Percentiles rank a stretch among this genome's conserved stretches.
phyloP scores from a whole-genome alignment of 1,140 invertebrate species.

The Nasonia giraulti region DNA sequence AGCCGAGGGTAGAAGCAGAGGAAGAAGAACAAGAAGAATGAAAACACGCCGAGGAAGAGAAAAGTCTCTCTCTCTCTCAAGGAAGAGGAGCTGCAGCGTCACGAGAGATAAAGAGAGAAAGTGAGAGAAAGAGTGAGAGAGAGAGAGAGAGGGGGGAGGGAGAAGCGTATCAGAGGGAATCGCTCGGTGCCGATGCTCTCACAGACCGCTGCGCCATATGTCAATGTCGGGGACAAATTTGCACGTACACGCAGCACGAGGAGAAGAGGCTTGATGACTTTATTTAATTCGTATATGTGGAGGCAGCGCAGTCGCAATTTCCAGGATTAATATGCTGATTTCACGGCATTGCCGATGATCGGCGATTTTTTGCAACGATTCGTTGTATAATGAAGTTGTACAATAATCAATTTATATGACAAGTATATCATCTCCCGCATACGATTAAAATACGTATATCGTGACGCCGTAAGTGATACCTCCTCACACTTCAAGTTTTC shows the following conservation, averaged over 20 bases:
- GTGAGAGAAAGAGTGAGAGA: background rate
- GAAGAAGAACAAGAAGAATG: background rate
- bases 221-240: constrained; percentile 11
- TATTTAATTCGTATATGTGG: constrained; percentile 5
- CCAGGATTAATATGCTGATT: constrained; percentile 12
- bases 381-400: too few species aligned
- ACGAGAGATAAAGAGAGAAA: constrained; percentile 7
- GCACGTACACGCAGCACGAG: background rate
- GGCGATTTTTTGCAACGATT: too few species aligned
- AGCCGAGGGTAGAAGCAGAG: background rate
- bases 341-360: background rate
- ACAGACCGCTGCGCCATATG: constrained; percentile 2
- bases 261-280: background rate
- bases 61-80: background rate
- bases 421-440: too few species aligned
- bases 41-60: background rate
- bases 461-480: too few species aligned
- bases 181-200: constrained; percentile 9
- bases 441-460: too few species aligned
- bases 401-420: too few species aligned
- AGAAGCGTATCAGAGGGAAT: background rate
- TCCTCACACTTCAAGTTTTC: too few species aligned
- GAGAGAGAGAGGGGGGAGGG: background rate
- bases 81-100: background rate
- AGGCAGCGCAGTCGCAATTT: background rate